Conservation (phyloP, 2,797 vertebrate genomes). For the Stomatorhinus walkeri region DNA sequence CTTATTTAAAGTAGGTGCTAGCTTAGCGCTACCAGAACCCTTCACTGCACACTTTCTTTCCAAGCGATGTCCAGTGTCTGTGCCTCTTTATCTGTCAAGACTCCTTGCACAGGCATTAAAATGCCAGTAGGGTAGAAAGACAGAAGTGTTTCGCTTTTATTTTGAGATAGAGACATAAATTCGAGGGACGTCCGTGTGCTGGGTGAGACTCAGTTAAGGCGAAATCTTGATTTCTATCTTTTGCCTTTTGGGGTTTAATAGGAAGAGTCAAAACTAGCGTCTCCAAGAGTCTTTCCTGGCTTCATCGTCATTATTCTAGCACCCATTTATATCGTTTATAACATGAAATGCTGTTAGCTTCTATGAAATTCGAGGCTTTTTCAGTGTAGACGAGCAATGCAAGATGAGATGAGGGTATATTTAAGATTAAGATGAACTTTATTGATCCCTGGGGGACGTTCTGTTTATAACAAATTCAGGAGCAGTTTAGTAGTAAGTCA, state of each 20-base stretch:
- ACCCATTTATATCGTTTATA: neutral
- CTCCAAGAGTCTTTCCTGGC: neutral
- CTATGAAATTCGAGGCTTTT: neutral
- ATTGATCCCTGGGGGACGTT: neutral
- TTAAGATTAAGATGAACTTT: neutral
- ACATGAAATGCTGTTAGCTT: neutral
- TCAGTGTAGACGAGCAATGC: neutral
- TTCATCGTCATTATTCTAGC: neutral
- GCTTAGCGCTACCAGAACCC: neutral
- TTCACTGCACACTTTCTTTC: neutral
- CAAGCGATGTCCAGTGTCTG: neutral
- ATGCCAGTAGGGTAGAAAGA: neutral
- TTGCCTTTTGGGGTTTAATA: neutral
- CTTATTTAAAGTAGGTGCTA: no score
- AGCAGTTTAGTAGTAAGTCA: neutral
- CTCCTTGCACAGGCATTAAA: neutral
- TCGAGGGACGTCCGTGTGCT: neutral
- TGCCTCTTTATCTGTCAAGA: neutral
- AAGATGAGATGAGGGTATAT: neutral
- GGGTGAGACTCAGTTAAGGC: constrained; percentile 16
- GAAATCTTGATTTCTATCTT: constrained; percentile 16
- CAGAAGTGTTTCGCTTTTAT: neutral
- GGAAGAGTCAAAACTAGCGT: neutral
- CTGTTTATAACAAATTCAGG: neutral
- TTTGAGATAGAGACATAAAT: neutral